Conservation (phyloP, 2,888 invertebrate genomes). For the Hipparchia semele region DNA sequence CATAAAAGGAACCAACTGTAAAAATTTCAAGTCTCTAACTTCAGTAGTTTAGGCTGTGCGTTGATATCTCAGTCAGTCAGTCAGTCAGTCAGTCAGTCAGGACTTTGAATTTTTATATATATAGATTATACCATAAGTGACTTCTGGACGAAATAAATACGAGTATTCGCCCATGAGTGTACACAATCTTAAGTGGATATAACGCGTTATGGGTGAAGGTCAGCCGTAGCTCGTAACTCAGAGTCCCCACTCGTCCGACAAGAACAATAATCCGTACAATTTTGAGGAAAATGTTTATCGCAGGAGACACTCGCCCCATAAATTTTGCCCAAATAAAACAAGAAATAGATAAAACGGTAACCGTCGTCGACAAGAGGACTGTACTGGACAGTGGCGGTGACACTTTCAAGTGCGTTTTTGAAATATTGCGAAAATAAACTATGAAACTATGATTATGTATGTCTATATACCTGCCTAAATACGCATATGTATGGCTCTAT, state of each 20-base stretch:
- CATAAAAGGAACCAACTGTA: too few species aligned
- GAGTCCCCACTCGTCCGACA: constrained; percentile 66
- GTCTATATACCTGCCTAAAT: too few species aligned
- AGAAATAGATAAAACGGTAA: constrained; percentile 71
- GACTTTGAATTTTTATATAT: too few species aligned
- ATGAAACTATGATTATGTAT: background rate
- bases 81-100: too few species aligned
- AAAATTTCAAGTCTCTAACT: too few species aligned
- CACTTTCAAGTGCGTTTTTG: constrained; percentile 42
- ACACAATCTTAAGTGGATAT: constrained; percentile 38
- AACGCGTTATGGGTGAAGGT: constrained; percentile 55
- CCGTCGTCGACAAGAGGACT: constrained; percentile 35
- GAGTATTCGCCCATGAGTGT: constrained; percentile 18
- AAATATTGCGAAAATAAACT: background rate
- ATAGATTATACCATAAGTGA: too few species aligned
- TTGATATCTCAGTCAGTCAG: too few species aligned
- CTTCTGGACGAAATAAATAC: too few species aligned
- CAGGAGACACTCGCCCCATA: constrained; percentile 74
- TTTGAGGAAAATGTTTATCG: constrained; percentile 79
- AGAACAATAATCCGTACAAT: constrained; percentile 78
- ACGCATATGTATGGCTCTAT: too few species aligned
- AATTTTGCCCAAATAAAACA: constrained; percentile 76
- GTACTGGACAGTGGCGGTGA: constrained; percentile 56
- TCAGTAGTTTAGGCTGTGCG: too few species aligned
- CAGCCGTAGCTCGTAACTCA: constrained; percentile 70